Evolutionary conservation across 1,140 invertebrate genomes (phyloP).

Genomic region (Anoplolepis gracilipes): DNA sequence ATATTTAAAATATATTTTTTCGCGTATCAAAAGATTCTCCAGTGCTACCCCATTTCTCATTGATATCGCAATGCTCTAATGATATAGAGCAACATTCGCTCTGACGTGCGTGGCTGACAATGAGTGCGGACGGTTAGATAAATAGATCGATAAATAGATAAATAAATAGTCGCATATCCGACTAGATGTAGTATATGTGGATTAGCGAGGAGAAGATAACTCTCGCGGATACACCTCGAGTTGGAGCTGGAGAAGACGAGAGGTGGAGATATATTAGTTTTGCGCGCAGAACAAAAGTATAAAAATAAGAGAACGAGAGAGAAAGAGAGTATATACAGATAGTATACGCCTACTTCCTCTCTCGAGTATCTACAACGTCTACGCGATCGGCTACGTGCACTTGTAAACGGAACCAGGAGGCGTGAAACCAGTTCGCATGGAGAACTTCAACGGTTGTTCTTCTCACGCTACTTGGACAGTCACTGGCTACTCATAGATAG

Average conservation of each 20-base stretch:
- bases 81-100: background rate
- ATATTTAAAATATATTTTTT: background rate
- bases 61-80: background rate
- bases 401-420: slow-evolving; percentile 41
- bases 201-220: background rate
- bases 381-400: slow-evolving; percentile 31
- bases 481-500: slow-evolving; percentile 58
- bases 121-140: background rate
- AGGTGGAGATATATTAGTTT: slow-evolving; percentile 33
- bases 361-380: slow-evolving; percentile 35
- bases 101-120: background rate
- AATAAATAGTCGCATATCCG: background rate
- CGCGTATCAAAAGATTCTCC: background rate
- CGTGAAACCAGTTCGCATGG: slow-evolving; percentile 61
- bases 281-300: slow-evolving; percentile 13
- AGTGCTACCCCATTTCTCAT: background rate
- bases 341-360: slow-evolving; percentile 64
- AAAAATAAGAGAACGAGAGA: slow-evolving; percentile 12
- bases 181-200: background rate
- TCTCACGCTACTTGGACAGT: slow-evolving; percentile 64
- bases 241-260: background rate
- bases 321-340: background rate
- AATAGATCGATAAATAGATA: background rate
- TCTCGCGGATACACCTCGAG: background rate
- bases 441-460: slow-evolving; percentile 46